Evolutionary conservation across 2,113 vertebrate genomes (phyloP).

Genomic region (Pogona vitticeps): DNA sequence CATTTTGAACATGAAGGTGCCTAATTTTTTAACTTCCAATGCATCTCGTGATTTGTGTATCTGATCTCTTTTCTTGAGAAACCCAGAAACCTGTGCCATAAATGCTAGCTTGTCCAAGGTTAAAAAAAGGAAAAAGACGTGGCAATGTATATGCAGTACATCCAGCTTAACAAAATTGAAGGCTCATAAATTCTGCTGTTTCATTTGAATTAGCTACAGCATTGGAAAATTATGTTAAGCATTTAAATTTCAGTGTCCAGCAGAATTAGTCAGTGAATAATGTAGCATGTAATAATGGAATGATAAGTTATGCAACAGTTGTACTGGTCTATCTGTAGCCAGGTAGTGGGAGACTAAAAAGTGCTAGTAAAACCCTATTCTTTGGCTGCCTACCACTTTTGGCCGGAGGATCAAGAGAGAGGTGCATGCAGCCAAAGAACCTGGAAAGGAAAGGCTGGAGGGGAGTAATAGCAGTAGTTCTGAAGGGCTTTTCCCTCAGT

Average conservation of each 20-base stretch:
- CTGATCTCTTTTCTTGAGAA: too few relatives aligned
- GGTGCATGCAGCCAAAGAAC: background rate
- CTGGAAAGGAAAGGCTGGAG: background rate
- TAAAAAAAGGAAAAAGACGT: background rate
- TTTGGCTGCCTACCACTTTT: background rate
- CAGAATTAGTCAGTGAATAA: background rate
- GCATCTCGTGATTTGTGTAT: too few relatives aligned
- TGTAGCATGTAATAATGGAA: background rate
- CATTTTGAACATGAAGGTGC: too few relatives aligned
- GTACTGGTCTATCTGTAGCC: background rate
- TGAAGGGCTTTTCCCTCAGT: background rate
- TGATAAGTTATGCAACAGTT: background rate
- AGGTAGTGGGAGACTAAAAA: background rate
- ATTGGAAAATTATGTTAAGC: background rate
- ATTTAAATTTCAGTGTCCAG: background rate
- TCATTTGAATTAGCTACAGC: background rate
- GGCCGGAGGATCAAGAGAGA: background rate
- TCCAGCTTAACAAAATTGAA: background rate
- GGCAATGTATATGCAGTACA: too few relatives aligned
- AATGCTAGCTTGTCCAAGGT: too few relatives aligned
- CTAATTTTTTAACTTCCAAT: too few relatives aligned
- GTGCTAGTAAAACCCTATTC: background rate
- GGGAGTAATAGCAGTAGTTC: background rate
- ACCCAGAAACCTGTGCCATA: too few relatives aligned
- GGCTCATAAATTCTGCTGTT: background rate